phyloP scores from a whole-genome alignment of 37 sponge, comb jelly and placozoan genomes.

The Diacarnus erythraeanus region DNA sequence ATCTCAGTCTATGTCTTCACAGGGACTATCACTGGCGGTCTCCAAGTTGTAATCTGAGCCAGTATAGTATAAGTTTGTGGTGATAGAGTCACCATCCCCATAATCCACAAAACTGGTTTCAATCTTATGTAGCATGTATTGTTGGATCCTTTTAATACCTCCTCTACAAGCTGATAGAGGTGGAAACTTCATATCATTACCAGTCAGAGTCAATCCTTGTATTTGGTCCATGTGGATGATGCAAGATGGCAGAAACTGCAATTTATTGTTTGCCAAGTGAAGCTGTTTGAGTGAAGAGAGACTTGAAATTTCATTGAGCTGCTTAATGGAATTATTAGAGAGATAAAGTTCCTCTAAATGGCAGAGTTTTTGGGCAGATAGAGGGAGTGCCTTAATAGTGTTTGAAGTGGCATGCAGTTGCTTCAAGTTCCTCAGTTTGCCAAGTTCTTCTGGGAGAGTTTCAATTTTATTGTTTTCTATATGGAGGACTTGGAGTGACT shows the following conservation, averaged over 20 bases:
- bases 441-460: constrained; percentile 38
- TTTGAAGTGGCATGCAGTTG: constrained; percentile 35
- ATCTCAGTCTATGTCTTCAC: not conserved
- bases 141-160: constrained; percentile 20
- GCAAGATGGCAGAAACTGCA: constrained; percentile 33
- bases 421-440: constrained; percentile 20
- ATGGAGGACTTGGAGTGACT: constrained; percentile 13
- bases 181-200: constrained; percentile 55
- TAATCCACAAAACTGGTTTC: not conserved
- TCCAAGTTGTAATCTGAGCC: constrained; percentile 3
- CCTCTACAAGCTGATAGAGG: constrained; percentile 46
- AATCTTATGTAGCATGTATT: constrained; percentile 6
- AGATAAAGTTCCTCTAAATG: constrained; percentile 41
- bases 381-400: constrained; percentile 9
- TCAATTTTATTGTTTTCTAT: constrained; percentile 43
- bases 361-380: constrained; percentile 7
- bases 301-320: constrained; percentile 12
- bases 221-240: constrained; percentile 3
- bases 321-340: constrained; percentile 27
- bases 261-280: constrained; percentile 42
- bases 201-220: constrained; percentile 43
- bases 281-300: constrained; percentile 40
- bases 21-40: not conserved
- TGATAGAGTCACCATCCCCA: not conserved
- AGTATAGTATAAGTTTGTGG: constrained; percentile 15